phyloP scores from a whole-genome alignment of 2,888 invertebrate species.

The Vandiemenella viatica region DNA sequence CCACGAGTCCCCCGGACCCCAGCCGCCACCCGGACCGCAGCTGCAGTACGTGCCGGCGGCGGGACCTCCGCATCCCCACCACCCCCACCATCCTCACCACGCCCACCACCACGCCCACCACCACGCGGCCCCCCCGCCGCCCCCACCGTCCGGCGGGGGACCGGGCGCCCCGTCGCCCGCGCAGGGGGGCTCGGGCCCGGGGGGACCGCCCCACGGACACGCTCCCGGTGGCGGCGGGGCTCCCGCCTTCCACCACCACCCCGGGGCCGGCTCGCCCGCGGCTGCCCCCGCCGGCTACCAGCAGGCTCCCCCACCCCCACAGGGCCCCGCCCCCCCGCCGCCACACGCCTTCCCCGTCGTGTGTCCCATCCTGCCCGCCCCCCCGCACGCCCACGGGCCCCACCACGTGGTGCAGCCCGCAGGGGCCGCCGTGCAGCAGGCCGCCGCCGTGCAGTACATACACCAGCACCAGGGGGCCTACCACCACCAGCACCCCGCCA shows the following conservation, averaged over 20 bases:
- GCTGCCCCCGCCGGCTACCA: constrained; percentile 24
- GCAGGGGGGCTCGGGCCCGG: constrained; percentile 6
- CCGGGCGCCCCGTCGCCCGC: constrained; percentile 29
- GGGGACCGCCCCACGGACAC: constrained; percentile 8
- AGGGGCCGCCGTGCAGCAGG: constrained; percentile 31
- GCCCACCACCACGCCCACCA: constrained; percentile 13
- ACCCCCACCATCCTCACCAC: constrained; percentile 18
- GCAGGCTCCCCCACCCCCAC: not conserved
- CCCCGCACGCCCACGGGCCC: constrained; percentile 8
- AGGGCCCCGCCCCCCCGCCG: not conserved
- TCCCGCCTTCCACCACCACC: constrained; percentile 17
- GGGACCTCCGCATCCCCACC: constrained; percentile 27
- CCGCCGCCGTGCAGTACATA: constrained; percentile 31
- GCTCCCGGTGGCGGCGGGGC: constrained; percentile 8
- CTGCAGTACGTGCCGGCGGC: constrained; percentile 29
- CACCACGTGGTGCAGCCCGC: constrained; percentile 31
- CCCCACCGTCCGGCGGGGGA: constrained; percentile 28
- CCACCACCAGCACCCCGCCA: not conserved
- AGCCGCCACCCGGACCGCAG: constrained; percentile 28
- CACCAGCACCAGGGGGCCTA: constrained; percentile 19
- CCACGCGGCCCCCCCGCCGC: constrained; percentile 11
- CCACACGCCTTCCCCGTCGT: constrained; percentile 34
- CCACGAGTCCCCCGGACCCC: constrained; percentile 39
- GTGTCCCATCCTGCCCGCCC: constrained; percentile 38
- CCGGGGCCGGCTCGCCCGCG: constrained; percentile 24